phyloP scores from a whole-genome alignment of 2,888 invertebrate genomes.

The Petrolisthes cinctipes region DNA sequence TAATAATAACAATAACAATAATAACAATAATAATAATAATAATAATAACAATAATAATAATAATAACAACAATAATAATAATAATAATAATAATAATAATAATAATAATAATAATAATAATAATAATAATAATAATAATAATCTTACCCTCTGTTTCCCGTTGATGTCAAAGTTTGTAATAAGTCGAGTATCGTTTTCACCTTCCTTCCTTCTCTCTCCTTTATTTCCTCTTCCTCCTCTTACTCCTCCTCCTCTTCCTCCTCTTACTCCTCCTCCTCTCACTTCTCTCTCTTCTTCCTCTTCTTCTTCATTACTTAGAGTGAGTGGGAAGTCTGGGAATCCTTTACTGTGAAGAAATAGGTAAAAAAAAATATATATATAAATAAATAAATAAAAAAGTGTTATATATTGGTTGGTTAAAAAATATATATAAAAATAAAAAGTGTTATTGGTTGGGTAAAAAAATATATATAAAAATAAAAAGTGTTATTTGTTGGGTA shows the following conservation, averaged over 20 bases:
- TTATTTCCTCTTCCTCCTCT: not conserved
- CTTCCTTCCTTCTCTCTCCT: conserved; percentile 6
- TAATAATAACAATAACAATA: too few relatives aligned
- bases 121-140: not conserved
- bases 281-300: not conserved
- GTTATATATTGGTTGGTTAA: not conserved
- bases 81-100: too few relatives aligned
- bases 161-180: not conserved
- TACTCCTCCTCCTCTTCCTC: not conserved
- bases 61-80: too few relatives aligned
- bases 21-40: too few relatives aligned
- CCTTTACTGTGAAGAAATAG: conserved; percentile 29
- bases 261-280: not conserved
- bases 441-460: not conserved
- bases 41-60: too few relatives aligned
- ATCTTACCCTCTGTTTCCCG: not conserved
- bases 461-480: not conserved
- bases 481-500: not conserved
- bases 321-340: conserved; percentile 29
- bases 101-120: too few relatives aligned
- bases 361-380: not conserved
- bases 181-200: not conserved
- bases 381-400: not conserved
- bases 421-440: not conserved
- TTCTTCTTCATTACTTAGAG: not conserved